A percentile compares a stretch with the other conserved stretches of the same genome.
Conservation (phyloP, 2,797 vertebrate species). For the Anas flavirostris region DNA sequence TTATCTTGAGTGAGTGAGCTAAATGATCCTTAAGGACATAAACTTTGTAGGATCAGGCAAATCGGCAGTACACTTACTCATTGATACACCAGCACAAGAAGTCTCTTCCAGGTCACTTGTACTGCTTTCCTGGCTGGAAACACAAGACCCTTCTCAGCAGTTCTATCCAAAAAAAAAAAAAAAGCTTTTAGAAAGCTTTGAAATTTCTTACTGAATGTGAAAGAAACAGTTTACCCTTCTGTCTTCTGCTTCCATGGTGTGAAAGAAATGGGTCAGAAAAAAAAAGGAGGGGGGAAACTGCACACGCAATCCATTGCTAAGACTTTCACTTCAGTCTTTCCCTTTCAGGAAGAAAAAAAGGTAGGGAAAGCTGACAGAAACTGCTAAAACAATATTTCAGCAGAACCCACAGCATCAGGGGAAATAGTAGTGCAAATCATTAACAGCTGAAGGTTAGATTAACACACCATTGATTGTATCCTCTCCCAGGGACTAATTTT, state of each 20-base stretch:
- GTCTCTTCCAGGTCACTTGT: not conserved
- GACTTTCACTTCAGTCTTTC: constrained; percentile 18
- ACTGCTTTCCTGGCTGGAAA: not conserved
- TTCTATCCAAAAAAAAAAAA: not conserved
- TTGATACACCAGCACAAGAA: not conserved
- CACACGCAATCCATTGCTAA: constrained; percentile 20
- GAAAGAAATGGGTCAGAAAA: constrained; percentile 43
- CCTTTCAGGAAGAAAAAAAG: constrained; percentile 49
- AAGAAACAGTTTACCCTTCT: not conserved
- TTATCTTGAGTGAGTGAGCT: not conserved
- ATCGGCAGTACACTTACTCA: not conserved
- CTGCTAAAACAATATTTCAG: constrained; percentile 75
- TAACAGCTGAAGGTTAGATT: constrained; percentile 82
- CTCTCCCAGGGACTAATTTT: constrained; percentile 79
- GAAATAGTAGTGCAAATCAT: constrained; percentile 76
- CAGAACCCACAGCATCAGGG: constrained; percentile 68
- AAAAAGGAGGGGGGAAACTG: too few species aligned
- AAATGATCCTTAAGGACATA: not conserved
- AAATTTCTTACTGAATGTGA: not conserved
- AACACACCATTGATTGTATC: constrained; percentile 73
- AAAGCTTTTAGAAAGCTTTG: not conserved
- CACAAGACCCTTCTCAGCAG: not conserved
- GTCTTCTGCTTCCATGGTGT: not conserved
- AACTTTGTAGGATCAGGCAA: not conserved
- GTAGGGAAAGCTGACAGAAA: constrained; percentile 65